Conservation (phyloP, 2,888 invertebrate genomes). For the Leuctra nigra region DNA sequence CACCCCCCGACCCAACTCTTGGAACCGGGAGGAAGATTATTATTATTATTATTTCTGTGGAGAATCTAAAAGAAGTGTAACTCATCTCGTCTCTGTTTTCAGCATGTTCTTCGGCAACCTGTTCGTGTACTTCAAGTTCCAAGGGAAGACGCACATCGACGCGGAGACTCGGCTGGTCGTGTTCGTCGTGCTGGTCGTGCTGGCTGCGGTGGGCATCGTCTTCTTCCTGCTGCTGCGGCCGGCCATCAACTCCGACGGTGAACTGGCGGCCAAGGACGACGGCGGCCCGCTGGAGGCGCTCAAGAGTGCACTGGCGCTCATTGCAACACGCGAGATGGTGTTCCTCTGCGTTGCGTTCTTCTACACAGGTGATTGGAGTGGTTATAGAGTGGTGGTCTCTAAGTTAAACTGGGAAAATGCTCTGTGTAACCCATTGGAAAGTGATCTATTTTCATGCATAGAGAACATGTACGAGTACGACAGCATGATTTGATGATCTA, state of each 20-base stretch:
- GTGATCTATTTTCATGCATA: too few relatives aligned
- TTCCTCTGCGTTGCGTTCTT: constrained; percentile 78
- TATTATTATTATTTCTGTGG: too few relatives aligned
- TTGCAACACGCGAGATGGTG: constrained; percentile 77
- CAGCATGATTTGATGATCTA: too few relatives aligned
- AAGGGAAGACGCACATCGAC: constrained; percentile 68
- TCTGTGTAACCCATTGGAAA: not conserved
- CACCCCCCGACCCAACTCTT: too few relatives aligned
- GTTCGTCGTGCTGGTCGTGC: constrained; percentile 62
- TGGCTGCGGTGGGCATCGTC: constrained; percentile 64
- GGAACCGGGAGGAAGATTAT: too few relatives aligned
- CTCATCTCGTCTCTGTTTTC: constrained; percentile 44
- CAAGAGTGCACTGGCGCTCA: constrained; percentile 65
- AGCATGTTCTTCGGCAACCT: constrained; percentile 94
- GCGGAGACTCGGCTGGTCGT: constrained; percentile 64
- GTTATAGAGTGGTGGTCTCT: not conserved
- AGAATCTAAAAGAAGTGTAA: too few relatives aligned
- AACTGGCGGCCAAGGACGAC: constrained; percentile 36
- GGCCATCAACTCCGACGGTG: constrained; percentile 35
- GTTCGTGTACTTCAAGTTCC: constrained; percentile 89
- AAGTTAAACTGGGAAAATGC: not conserved
- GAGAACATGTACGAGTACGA: too few relatives aligned
- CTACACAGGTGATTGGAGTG: constrained; percentile 70
- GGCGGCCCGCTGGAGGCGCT: constrained; percentile 61
- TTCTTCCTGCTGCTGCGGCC: constrained; percentile 58